Conservation (phyloP, 2,113 vertebrate genomes). For the Lampris incognitus region DNA sequence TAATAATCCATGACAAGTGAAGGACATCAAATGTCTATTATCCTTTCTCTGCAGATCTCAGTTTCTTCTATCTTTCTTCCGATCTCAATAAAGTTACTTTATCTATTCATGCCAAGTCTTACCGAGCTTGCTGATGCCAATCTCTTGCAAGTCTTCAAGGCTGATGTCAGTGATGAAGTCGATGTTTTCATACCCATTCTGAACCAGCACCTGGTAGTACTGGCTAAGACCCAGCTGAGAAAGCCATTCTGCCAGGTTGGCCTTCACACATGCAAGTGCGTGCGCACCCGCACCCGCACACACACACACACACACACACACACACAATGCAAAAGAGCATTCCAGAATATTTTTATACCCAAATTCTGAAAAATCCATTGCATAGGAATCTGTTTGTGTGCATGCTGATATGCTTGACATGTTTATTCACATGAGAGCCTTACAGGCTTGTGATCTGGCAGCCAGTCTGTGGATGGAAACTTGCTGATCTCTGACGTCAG, state of each 20-base stretch:
- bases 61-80: too few species aligned
- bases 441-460: slow-evolving; percentile 95
- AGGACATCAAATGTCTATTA: too few species aligned
- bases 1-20: too few species aligned
- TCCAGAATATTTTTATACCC: not conserved
- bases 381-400: not conserved
- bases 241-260: slow-evolving; percentile 94
- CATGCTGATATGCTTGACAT: not conserved
- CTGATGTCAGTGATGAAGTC: slow-evolving; percentile 98
- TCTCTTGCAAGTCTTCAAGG: slow-evolving; percentile 97
- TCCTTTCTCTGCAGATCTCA: too few species aligned
- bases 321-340: not conserved
- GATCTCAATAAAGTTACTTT: not conserved
- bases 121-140: slow-evolving; percentile 90
- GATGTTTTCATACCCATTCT: slow-evolving; percentile 97
- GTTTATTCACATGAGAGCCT: slow-evolving; percentile 57
- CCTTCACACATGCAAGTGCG: slow-evolving; percentile 76
- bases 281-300: slow-evolving; percentile 2
- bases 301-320: not conserved
- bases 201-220: slow-evolving; percentile 96
- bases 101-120: slow-evolving; percentile 4
- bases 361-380: not conserved
- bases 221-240: slow-evolving; percentile 95
- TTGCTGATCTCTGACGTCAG: slow-evolving; percentile 93
- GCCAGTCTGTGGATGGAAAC: slow-evolving; percentile 90